Percentiles rank a stretch among this genome's conserved stretches.
These are phyloP conservation scores for Caenorhabditis sp. DNA, from an alignment of 2,888 invertebrate genomes.

Conservation along the genomic window DNA sequence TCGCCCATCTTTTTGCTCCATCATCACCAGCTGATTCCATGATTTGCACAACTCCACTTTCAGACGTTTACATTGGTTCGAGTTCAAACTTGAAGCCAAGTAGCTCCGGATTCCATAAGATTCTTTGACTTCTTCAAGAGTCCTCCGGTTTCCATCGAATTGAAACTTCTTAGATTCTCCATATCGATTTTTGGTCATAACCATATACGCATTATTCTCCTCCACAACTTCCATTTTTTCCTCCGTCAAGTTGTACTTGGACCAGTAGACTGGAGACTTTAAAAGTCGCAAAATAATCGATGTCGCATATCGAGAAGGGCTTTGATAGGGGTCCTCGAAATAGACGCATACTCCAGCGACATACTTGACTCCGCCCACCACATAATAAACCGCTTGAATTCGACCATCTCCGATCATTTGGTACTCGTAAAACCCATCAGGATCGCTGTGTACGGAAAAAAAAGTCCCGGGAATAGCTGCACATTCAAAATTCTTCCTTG, in stretches of 20 bases:
- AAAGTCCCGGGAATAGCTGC: not conserved
- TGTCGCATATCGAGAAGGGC: not conserved
- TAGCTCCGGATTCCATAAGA: too few relatives aligned
- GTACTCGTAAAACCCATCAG: constrained; percentile 13
- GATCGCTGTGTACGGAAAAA: not conserved
- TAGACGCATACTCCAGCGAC: constrained; percentile 32
- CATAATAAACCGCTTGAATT: constrained; percentile 25
- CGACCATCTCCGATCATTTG: constrained; percentile 20
- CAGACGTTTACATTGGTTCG: not conserved
- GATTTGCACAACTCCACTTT: not conserved
- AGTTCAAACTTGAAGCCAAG: not conserved
- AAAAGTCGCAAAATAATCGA: not conserved
- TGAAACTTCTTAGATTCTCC: not conserved
- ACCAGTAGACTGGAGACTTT: not conserved
- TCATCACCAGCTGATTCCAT: not conserved
- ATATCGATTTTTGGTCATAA: not conserved
- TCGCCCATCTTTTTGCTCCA: not conserved
- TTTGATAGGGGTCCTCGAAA: constrained; percentile 6
- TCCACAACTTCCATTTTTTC: not conserved
- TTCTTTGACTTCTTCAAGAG: not conserved
- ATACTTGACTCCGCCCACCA: constrained; percentile 18
- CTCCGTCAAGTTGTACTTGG: not conserved
- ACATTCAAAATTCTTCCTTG: not conserved
- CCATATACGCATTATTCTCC: not conserved
- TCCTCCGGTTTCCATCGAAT: not conserved